Conservation (phyloP, 2,113 vertebrate species). For the Pygoscelis adeliae region DNA sequence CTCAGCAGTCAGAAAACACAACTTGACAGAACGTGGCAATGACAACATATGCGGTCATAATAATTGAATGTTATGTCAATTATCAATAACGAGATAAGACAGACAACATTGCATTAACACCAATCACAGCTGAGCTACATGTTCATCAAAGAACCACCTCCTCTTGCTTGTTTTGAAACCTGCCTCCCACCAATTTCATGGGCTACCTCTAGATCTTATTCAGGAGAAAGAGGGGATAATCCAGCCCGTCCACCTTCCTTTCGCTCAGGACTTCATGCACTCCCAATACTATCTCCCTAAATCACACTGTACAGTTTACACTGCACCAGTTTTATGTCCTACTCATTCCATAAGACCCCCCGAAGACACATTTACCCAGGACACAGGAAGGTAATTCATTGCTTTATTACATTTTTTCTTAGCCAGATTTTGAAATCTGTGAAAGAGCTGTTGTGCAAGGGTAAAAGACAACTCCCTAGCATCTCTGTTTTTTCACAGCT, state of each 20-base stretch:
- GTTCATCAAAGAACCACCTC: not conserved
- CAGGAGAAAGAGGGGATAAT: not conserved
- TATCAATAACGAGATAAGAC: accelerated
- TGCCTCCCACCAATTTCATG: not conserved
- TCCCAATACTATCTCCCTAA: not conserved
- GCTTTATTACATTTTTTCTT: not conserved
- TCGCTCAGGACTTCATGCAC: not conserved
- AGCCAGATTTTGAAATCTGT: not conserved
- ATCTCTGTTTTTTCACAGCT: not conserved
- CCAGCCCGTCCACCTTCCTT: not conserved
- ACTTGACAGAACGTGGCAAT: not conserved
- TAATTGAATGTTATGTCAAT: not conserved
- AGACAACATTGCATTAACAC: not conserved
- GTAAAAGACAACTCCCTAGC: not conserved
- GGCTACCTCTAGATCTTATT: not conserved
- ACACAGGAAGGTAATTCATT: not conserved
- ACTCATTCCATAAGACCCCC: not conserved
- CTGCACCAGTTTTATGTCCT: not conserved
- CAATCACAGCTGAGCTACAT: not conserved
- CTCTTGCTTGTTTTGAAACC: not conserved
- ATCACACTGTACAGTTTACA: not conserved
- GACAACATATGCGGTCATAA: not conserved
- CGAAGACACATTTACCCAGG: not conserved
- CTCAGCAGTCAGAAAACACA: not conserved
- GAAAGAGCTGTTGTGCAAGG: not conserved